These are phyloP conservation scores for Oncopodura yosiiana DNA, from an alignment of 1,140 invertebrate genomes.

Conservation along the genomic window DNA sequence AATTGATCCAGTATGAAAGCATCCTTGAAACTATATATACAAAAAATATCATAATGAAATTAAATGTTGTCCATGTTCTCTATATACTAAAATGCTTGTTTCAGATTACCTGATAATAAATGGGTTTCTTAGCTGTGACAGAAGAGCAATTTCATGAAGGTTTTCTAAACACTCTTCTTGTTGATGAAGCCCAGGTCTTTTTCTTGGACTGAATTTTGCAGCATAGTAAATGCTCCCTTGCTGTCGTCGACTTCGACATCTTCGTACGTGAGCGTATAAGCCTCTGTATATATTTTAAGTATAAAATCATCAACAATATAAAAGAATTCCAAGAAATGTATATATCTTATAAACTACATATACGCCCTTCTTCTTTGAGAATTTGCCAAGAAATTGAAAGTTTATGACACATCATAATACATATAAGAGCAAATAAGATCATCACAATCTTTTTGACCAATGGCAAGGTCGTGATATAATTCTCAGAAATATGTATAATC, in stretches of 20 bases:
- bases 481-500: background rate
- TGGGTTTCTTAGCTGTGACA: slow-evolving; percentile 52
- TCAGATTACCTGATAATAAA: too few species aligned
- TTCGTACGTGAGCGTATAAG: slow-evolving; percentile 64
- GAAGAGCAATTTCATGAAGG: slow-evolving; percentile 56
- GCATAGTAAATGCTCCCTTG: slow-evolving; percentile 48
- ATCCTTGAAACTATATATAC: slow-evolving; percentile 57
- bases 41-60: too few species aligned
- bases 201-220: slow-evolving; percentile 63
- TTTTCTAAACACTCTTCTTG: slow-evolving; percentile 51
- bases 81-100: too few species aligned
- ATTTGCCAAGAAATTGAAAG: too few species aligned
- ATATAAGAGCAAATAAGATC: background rate
- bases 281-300: slow-evolving; percentile 47
- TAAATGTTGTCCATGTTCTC: too few species aligned
- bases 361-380: too few species aligned
- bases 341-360: too few species aligned
- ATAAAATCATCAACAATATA: background rate
- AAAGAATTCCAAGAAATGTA: background rate
- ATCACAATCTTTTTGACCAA: background rate
- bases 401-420: background rate
- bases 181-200: slow-evolving; percentile 44
- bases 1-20: slow-evolving; percentile 60
- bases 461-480: background rate
- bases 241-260: slow-evolving; percentile 51